phyloP scores from a whole-genome alignment of 2,888 invertebrate genomes.

The Caenorhabditis sp. region DNA sequence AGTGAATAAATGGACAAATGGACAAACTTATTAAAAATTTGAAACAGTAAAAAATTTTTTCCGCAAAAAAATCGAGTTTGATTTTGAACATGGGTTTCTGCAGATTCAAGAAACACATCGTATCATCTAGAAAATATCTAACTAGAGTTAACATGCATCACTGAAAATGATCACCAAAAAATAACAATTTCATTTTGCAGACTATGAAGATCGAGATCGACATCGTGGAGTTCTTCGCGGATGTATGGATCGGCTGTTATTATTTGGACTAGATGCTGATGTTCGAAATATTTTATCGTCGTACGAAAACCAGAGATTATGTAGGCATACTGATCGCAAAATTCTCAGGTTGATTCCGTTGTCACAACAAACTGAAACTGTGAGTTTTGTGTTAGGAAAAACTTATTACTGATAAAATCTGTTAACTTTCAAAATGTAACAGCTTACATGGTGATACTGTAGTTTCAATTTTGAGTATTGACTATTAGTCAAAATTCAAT shows the following conservation, averaged over 20 bases:
- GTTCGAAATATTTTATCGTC: constrained; percentile 45
- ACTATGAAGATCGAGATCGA: constrained; percentile 16
- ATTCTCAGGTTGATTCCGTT: constrained; percentile 57
- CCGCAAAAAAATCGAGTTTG: no score
- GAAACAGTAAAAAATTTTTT: no score
- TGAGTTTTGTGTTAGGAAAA: no score
- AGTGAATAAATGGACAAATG: no score
- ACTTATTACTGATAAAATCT: no score
- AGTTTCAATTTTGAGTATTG: no score
- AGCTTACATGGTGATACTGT: no score
- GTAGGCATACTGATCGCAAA: constrained; percentile 57
- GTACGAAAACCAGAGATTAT: constrained; percentile 32
- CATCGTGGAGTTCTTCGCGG: constrained; percentile 60
- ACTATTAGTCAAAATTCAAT: no score
- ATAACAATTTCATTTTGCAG: background rate
- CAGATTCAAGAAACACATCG: background rate
- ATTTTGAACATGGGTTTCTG: no score
- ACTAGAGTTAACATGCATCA: background rate
- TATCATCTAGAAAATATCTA: background rate
- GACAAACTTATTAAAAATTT: no score
- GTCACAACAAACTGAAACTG: constrained; percentile 51
- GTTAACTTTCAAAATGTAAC: no score
- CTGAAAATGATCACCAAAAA: no score
- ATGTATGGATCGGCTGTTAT: constrained; percentile 60
- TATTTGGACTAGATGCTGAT: constrained; percentile 64